Percentiles rank a stretch among this genome's conserved stretches.
phyloP scores from a whole-genome alignment of 2,888 invertebrate species.

The Rutpela maculata region DNA sequence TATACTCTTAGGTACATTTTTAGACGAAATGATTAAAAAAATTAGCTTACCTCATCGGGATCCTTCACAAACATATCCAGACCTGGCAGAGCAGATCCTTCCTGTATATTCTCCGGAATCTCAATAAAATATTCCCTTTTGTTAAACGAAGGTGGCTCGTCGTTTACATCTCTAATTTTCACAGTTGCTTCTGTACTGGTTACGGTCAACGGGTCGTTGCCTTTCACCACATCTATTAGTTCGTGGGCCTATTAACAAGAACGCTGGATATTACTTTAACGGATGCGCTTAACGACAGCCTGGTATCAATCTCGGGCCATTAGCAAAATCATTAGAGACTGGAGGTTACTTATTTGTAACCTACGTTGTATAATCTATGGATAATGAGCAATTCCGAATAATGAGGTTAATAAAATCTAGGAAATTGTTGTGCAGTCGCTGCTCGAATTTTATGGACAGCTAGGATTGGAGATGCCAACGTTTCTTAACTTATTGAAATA shows the following conservation, averaged over 20 bases:
- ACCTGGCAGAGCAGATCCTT: constrained; percentile 87
- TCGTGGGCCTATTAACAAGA: constrained; percentile 81
- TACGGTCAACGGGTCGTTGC: constrained; percentile 81
- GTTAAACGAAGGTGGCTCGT: constrained; percentile 91
- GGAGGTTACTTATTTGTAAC: constrained; percentile 7
- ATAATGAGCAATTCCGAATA: not conserved
- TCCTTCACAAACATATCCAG: constrained; percentile 91
- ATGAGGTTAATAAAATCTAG: constrained; percentile 4
- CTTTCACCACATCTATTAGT: constrained; percentile 82
- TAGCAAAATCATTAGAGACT: constrained; percentile 28
- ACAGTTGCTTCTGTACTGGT: constrained; percentile 86
- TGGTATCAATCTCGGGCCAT: constrained; percentile 36
- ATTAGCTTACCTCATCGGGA: constrained; percentile 84
- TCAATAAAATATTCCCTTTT: constrained; percentile 86
- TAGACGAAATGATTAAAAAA: no score
- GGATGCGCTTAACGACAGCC: constrained; percentile 24
- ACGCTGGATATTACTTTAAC: constrained; percentile 30
- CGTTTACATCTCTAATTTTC: constrained; percentile 92
- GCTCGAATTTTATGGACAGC: no score
- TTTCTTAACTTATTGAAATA: no score
- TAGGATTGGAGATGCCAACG: no score
- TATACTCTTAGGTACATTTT: no score
- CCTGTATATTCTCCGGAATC: constrained; percentile 88
- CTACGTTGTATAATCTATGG: not conserved
- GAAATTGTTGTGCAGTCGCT: no score